Evolutionary conservation across 2,888 invertebrate species (phyloP).

Genomic region (Subacronicta megacephala): DNA sequence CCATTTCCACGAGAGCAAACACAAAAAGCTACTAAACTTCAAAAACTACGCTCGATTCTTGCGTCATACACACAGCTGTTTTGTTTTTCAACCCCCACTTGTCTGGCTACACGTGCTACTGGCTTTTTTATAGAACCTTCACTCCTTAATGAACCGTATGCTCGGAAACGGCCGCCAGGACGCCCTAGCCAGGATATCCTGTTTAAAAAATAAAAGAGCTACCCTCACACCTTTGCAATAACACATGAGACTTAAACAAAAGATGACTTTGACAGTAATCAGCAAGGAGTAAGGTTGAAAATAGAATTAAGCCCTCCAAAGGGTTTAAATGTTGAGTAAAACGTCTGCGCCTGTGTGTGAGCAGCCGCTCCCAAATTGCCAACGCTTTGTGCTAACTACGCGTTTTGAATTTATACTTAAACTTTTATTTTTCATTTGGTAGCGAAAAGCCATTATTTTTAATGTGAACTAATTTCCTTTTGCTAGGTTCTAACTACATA

Average conservation of each 20-base stretch:
- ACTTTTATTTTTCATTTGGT: slow-evolving; percentile 39
- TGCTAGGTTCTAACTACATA: too few species aligned
- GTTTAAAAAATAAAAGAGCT: slow-evolving; percentile 85
- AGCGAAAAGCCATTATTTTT: slow-evolving; percentile 37
- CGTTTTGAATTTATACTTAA: slow-evolving; percentile 36
- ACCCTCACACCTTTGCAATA: slow-evolving; percentile 76
- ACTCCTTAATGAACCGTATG: slow-evolving; percentile 78
- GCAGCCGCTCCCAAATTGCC: slow-evolving; percentile 50
- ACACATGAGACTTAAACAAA: slow-evolving; percentile 28
- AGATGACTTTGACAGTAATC: slow-evolving; percentile 43
- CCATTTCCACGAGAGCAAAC: slow-evolving; percentile 21
- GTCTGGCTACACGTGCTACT: slow-evolving; percentile 78
- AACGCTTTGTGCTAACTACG: slow-evolving; percentile 46
- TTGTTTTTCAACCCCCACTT: slow-evolving; percentile 69
- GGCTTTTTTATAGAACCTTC: slow-evolving; percentile 74
- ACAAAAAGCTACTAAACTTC: slow-evolving; percentile 29
- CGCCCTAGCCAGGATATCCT: slow-evolving; percentile 84
- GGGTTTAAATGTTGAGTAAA: slow-evolving; percentile 31
- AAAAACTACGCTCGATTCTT: slow-evolving; percentile 37
- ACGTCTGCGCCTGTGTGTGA: slow-evolving; percentile 29
- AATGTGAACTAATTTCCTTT: slow-evolving; percentile 5
- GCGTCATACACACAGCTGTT: slow-evolving; percentile 49
- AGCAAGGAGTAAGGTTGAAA: slow-evolving; percentile 52
- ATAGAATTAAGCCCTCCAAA: slow-evolving; percentile 41
- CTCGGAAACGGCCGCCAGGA: slow-evolving; percentile 77